Conservation (phyloP, 2,797 vertebrate genomes). For the Pempheris klunzingeri region DNA sequence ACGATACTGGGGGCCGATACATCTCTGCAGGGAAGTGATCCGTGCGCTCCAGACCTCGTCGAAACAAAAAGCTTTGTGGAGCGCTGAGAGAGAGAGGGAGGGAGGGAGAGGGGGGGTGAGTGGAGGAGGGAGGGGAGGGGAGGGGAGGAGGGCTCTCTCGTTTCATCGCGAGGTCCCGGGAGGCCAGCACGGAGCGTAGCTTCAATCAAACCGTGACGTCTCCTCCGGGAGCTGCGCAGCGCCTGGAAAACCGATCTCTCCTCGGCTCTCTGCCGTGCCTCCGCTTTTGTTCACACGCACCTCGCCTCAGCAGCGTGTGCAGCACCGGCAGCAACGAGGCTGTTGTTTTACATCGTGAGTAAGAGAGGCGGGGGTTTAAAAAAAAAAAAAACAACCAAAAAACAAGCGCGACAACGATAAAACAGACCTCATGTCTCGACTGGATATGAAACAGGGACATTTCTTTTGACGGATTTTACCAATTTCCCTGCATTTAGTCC, state of each 20-base stretch:
- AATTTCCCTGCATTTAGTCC: conserved; percentile 4
- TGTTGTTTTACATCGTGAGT: conserved; percentile 69
- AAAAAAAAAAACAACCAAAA: conserved; percentile 23
- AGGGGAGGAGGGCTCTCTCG: conserved; percentile 71
- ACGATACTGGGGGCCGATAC: conserved; percentile 51
- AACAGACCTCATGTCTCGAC: conserved; percentile 54
- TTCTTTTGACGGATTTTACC: conserved; percentile 34
- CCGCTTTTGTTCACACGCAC: conserved; percentile 83
- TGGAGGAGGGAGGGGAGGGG: no score
- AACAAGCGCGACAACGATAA: conserved; percentile 60
- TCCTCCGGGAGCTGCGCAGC: conserved; percentile 85
- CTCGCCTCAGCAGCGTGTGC: conserved; percentile 69
- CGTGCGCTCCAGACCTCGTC: conserved; percentile 80
- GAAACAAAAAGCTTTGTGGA: conserved; percentile 84
- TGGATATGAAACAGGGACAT: conserved; percentile 51
- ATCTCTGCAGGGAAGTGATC: conserved; percentile 81
- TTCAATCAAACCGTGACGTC: conserved; percentile 90
- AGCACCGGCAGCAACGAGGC: conserved; percentile 70
- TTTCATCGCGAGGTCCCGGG: conserved; percentile 87
- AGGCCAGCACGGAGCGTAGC: conserved; percentile 83
- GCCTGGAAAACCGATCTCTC: conserved; percentile 86
- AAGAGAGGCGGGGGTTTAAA: neutral
- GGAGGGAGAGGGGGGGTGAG: neutral
- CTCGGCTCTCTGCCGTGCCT: conserved; percentile 77
- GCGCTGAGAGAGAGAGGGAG: conserved; percentile 64